Evolutionary conservation across 2,888 invertebrate genomes (phyloP).

Genomic region (Fragum sueziense): DNA sequence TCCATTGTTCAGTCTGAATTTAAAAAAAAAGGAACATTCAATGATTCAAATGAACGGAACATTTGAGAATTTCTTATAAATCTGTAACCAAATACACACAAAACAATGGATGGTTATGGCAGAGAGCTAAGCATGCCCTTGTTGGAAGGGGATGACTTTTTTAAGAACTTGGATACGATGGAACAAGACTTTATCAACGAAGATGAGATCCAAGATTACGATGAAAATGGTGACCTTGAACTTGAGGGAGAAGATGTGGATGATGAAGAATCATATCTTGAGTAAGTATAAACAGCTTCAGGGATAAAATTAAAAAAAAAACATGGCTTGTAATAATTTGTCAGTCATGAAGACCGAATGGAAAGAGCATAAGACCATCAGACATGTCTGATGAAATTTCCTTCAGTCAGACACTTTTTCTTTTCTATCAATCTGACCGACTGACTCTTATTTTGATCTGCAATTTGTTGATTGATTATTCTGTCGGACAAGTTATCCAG

Average conservation of each 20-base stretch:
- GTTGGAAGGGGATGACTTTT: conserved; percentile 61
- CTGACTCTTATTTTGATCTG: no score
- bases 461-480: no score
- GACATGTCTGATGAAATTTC: no score
- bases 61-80: not conserved
- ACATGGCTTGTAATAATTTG: no score
- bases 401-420: no score
- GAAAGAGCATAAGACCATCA: no score
- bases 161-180: conserved; percentile 61
- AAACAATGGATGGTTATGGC: not conserved
- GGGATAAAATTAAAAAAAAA: no score
- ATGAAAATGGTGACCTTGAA: conserved; percentile 68
- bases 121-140: conserved; percentile 52
- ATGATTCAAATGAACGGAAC: not conserved
- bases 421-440: no score
- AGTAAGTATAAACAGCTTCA: conserved; percentile 56
- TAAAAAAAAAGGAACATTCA: not conserved
- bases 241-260: conserved; percentile 68
- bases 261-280: conserved; percentile 62
- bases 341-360: no score
- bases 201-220: conserved; percentile 67
- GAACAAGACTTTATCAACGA: conserved; percentile 62
- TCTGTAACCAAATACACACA: not conserved
- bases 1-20: not conserved
- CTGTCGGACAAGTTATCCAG: no score